phyloP scores from a whole-genome alignment of 2,113 vertebrate genomes.

The Gobiocypris rarus region DNA sequence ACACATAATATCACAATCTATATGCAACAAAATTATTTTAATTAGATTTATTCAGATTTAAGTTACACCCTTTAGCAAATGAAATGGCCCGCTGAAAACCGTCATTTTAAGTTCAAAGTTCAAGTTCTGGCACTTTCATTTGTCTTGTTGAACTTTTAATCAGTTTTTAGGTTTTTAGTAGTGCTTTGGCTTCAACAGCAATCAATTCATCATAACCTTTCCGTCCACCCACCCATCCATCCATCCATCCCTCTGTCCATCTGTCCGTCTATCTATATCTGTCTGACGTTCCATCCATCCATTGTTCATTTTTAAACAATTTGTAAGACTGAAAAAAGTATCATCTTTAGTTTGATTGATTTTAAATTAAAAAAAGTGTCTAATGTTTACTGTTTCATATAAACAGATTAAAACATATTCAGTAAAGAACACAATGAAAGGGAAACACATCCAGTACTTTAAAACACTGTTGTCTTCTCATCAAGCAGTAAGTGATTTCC shows the following conservation, averaged over 20 bases:
- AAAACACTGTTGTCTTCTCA: background rate
- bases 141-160: too few relatives aligned
- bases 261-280: too few relatives aligned
- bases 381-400: constrained; percentile 20
- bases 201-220: too few relatives aligned
- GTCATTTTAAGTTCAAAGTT: too few relatives aligned
- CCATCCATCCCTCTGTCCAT: too few relatives aligned
- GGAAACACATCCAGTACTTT: background rate
- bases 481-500: constrained; percentile 20
- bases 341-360: background rate
- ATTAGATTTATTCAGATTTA: background rate
- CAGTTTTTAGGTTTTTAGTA: too few relatives aligned
- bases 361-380: constrained; percentile 3
- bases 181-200: too few relatives aligned
- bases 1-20: background rate
- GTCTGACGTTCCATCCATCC: background rate
- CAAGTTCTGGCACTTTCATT: too few relatives aligned
- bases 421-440: constrained; percentile 20
- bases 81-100: too few relatives aligned
- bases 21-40: background rate
- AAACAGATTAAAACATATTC: constrained; percentile 21
- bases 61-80: background rate
- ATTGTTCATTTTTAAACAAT: background rate
- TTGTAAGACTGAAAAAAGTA: background rate
- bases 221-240: too few relatives aligned